Base-by-base conservation (phyloP, 2,797 vertebrate genomes). In the Alauda arvensis region DNA sequence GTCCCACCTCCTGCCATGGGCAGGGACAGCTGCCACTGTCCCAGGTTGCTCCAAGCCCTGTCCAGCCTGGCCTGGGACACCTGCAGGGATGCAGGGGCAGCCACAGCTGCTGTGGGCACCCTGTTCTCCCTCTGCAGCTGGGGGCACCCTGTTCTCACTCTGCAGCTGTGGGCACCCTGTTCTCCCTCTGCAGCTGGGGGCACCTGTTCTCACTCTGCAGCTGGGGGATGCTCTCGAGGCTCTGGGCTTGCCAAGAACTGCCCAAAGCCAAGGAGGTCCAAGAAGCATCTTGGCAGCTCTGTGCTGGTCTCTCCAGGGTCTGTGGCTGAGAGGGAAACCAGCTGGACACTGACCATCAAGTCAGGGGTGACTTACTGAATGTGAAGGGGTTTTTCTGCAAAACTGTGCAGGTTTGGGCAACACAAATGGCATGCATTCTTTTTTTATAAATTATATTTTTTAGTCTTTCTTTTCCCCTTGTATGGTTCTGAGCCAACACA, bases 371-470 rank as follows among this genome's bases (percentile, higher is more conserved):
- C 26, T 14, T 45, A 13, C 10, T 48, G 28, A 34, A 34, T 14
- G 18, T 40, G 29, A 49, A 63, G 18, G 18, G 6, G 0, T 12
- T 69, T 37, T 40, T 31, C 12, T 65, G 34, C 39, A 72, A 78
- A 79, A 46, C 10, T 1, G 0, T 31, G 31, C 11, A 19, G 13
- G 2, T 51, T 67, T 77, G 33, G 16, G 12, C 16, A 56, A 33
- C 6, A 28, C 16, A 20, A 79, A 14, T 66, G 20, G 18, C 5
- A 15, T 28, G 7, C 1, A 0, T 51, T 18, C 0, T 18, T 8
- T 23, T 16, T 42, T n/a, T 13, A 18, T 14, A 1, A 6, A 1
- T 8, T 26, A 18, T 34, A 23, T 34, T 31, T 40, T 16, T 16
- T 20, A 6, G 43, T 28, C 1, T 18, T 17, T 24, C 49, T 33